Evolutionary conservation across 2,797 vertebrate species (phyloP), one percentile per base, ranked within the genome.

Genomic region (Sebastes wilsoni): DNA sequence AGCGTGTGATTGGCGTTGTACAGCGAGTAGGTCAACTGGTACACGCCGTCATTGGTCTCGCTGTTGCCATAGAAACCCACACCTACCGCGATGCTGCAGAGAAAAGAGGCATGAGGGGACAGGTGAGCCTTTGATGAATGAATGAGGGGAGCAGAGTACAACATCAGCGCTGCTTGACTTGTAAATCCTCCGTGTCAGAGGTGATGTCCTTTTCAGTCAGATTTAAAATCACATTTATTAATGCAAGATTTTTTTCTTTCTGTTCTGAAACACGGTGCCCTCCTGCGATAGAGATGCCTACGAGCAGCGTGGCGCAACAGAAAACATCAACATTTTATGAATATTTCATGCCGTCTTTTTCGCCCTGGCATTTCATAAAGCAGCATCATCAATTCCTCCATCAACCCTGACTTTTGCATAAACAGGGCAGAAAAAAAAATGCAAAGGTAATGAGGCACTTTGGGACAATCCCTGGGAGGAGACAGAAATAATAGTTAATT

Each of bases 41-140:
- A 96, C 49, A 97, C 93, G 1, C 98, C 98, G 0, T 99, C 98
- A 1, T 97, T 98, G 87, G 97, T 97, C 95, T 99, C 98, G 0
- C 98, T 99, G 96, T 99, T 99, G 83, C 98, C 98, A 8, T 99
- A 99, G 94, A 99, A 99, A 94, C 98, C 98, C 34, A 98, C 82
- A 12, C 98, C 98, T 14, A 99, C 96, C 0, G 98, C 97, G 6
- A 95, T 89, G 12, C 98, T 99, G 88, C 59, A 46, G 79, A 86
- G 78, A 86, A 13, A 86, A 12, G 54, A 81, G 28, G 56, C 5
- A 72, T 9, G 56, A 49, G 54, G 52, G 76, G 42, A 67, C 75
- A 90, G 83, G 84, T 91, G 20, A 90, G 85, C 11, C 18, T 84
- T 72, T 75, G 75, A 64, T 80, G 56, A 77, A 69, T 74, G 76